These are phyloP conservation scores for Coreius guichenoti DNA, from an alignment of 2,797 vertebrate species.

Conservation along the genomic window DNA sequence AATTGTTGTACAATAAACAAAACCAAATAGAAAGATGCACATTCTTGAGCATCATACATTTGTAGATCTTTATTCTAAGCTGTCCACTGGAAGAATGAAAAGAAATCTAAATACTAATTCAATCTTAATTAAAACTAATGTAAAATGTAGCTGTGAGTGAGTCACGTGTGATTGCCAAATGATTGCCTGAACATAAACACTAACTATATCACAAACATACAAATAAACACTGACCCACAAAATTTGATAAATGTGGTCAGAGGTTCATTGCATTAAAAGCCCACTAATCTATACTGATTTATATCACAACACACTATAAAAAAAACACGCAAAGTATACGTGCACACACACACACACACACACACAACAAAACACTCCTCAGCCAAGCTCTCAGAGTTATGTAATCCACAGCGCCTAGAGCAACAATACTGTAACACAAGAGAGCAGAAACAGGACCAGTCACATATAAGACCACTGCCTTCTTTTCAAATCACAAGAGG, in stretches of 20 bases:
- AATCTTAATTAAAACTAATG: background rate
- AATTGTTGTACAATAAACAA: background rate
- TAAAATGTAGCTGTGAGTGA: background rate
- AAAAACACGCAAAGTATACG: background rate
- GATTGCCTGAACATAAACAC: background rate
- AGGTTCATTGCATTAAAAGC: background rate
- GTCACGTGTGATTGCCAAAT: background rate
- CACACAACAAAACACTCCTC: background rate
- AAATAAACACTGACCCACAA: background rate
- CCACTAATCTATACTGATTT: background rate
- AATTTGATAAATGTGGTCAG: background rate
- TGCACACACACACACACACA: background rate
- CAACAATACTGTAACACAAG: constrained; percentile 12
- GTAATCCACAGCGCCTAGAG: background rate
- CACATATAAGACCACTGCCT: background rate
- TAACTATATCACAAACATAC: background rate
- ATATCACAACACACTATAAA: background rate
- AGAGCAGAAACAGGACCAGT: background rate
- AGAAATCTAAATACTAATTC: background rate
- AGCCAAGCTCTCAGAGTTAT: background rate
- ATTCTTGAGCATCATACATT: background rate
- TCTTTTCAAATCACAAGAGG: background rate
- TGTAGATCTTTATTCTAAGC: background rate
- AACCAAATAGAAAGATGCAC: background rate
- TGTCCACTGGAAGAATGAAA: background rate